Evolutionary conservation across 2,888 invertebrate species (phyloP).

Genomic region (Pharmacophagus antenor): DNA sequence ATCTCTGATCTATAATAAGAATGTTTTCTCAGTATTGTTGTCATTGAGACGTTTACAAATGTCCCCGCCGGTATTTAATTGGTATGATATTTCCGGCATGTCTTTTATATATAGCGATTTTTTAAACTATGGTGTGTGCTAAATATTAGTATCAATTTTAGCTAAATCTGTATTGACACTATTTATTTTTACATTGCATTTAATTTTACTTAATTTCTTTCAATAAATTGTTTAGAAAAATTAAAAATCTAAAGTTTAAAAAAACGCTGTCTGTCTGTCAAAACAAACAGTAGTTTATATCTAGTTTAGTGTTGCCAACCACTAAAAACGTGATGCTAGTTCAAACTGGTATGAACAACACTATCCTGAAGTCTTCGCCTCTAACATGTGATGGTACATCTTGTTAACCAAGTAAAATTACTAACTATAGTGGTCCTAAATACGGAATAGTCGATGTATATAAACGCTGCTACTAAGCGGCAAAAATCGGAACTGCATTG

Average conservation of each 20-base stretch:
- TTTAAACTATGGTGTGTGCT: neutral
- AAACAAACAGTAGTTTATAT: neutral
- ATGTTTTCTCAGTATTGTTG: constrained; percentile 26
- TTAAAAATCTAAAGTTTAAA: neutral
- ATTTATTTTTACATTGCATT: neutral
- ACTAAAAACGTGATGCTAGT: neutral
- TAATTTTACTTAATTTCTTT: neutral
- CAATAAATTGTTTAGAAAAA: neutral
- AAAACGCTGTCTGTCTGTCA: neutral
- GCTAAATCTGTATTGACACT: neutral
- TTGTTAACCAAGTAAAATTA: neutral
- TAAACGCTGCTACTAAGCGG: neutral
- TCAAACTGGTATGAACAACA: neutral
- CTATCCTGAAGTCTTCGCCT: neutral
- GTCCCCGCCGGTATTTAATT: constrained; percentile 22
- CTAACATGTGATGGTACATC: neutral
- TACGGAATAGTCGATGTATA: too few relatives aligned
- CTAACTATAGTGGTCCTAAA: too few relatives aligned
- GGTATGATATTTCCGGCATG: constrained; percentile 27
- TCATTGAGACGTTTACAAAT: constrained; percentile 24
- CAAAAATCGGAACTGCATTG: neutral
- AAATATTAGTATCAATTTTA: neutral
- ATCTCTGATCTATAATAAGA: constrained; percentile 31
- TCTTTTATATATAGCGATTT: constrained; percentile 13
- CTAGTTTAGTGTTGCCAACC: neutral